Base-by-base conservation (phyloP, 37 sponge, comb jelly and placozoan genomes). In the Cliona cf. orientalis region DNA sequence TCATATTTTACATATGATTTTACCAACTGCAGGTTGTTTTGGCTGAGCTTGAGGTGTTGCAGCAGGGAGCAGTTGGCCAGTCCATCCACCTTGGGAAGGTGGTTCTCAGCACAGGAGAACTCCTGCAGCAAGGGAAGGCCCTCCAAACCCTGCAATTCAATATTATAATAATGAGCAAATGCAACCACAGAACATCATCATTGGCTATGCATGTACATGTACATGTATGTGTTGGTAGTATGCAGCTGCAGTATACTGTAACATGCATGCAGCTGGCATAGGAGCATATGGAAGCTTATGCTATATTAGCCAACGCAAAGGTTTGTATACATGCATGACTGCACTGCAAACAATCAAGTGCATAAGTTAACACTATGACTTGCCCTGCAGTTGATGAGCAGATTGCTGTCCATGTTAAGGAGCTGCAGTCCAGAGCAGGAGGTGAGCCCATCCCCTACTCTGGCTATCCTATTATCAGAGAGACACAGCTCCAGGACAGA, bases 21-120 rank as follows among this genome's bases (percentile, higher is more conserved):
- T 19, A 89, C 89, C 74, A 66, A 42, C 33, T 83, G 84, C 22
- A 89, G 36, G 79, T 89, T 89, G 69, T 89, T 89, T 63, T 89
- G 90, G 26, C 41, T 61, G 28, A 89, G 68, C 46, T 45, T 5
- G 22, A 89, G 72, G 42, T 40, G 46, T 35, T 81, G 91, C n/a
- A 85, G 82, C 41, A 85, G 69, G 14, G 67, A 25, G 32, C 45
- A 69, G 11, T 42, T 21, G n/a, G 45, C 45, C 58, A 79, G 39
- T 37, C 80, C 84, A 3, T 57, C 79, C 29, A 83, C 66, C 26
- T 33, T 59, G 17, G 81, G 86, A 4, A 91, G 66, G 41, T 91
- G 91, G 56, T 91, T 91, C 77, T 76, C 81, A 44, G 78, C 56
- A 38, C 80, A 80, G 29, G 86, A 85, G 41, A 91, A 31, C 12